phyloP scores from a whole-genome alignment of 2,797 vertebrate species.

The Manis javanica region DNA sequence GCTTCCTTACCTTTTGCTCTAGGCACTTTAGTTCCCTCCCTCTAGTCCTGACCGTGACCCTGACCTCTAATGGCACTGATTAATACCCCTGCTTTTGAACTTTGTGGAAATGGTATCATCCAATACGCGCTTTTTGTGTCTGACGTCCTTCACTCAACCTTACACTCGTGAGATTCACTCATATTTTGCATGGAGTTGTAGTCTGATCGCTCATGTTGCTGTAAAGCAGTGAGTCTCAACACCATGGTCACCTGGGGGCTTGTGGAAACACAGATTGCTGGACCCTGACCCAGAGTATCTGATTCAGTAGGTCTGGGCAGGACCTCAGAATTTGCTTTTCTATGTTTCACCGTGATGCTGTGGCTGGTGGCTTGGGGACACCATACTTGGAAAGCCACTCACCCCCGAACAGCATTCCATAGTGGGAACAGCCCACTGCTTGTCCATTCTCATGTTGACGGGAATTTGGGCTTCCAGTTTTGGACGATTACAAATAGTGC shows the following conservation, averaged over 20 bases:
- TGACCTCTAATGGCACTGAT: not conserved
- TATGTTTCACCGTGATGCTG: not conserved
- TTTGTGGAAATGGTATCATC: not conserved
- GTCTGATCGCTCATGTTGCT: no score
- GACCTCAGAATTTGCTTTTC: not conserved
- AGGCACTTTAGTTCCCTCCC: not conserved
- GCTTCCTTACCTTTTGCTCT: not conserved
- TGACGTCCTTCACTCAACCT: not conserved
- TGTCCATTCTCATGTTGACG: not conserved
- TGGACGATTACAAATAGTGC: not conserved
- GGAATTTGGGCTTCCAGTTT: not conserved
- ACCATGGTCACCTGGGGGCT: not conserved
- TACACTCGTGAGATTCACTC: not conserved
- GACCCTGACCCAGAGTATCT: not conserved
- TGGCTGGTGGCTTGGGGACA: not conserved
- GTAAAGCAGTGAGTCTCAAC: not conserved
- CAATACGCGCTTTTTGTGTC: not conserved
- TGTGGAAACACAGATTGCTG: not conserved
- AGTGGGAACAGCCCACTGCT: not conserved
- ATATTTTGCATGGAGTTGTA: not conserved
- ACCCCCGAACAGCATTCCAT: fast-evolving
- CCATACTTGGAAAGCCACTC: not conserved
- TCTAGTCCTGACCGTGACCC: not conserved
- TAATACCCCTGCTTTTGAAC: not conserved
- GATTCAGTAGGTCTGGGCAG: not conserved